Evolutionary conservation across 2,113 vertebrate species (phyloP).

Genomic region (Petromus typicus): DNA sequence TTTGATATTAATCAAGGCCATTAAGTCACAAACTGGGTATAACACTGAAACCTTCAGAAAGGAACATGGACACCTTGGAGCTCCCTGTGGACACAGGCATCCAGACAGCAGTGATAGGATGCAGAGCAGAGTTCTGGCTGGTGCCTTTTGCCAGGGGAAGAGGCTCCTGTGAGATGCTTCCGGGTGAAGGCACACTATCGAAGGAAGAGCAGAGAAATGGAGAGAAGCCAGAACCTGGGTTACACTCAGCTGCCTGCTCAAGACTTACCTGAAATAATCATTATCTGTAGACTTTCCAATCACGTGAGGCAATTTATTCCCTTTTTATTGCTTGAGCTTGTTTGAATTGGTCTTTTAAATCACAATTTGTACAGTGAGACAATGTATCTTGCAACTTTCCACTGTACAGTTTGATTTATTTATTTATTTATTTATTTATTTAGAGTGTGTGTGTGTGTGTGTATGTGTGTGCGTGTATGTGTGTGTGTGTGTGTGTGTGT

Average conservation of each 20-base stretch:
- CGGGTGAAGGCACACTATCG: neutral
- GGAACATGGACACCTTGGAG: neutral
- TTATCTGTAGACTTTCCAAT: neutral
- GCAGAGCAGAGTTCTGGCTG: neutral
- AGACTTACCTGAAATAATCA: neutral
- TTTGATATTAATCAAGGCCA: neutral
- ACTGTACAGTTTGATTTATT: neutral
- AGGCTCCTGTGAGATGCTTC: neutral
- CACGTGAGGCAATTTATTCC: neutral
- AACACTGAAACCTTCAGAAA: neutral
- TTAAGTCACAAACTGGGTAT: neutral
- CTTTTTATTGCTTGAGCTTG: neutral
- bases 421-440: neutral
- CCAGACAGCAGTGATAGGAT: neutral
- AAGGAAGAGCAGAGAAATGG: neutral
- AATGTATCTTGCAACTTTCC: neutral
- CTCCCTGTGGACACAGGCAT: neutral
- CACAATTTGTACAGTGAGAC: neutral
- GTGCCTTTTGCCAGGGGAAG: neutral
- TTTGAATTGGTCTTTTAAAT: neutral
- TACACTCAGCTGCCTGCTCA: neutral
- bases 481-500: too few species aligned
- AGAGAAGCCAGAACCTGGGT: neutral
- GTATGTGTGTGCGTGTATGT: too few species aligned
- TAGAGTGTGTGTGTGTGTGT: neutral